A percentile compares a stretch with the other conserved stretches of the same genome.
phyloP scores from a whole-genome alignment of 1,140 invertebrate genomes.

The Aphelinus certus region DNA sequence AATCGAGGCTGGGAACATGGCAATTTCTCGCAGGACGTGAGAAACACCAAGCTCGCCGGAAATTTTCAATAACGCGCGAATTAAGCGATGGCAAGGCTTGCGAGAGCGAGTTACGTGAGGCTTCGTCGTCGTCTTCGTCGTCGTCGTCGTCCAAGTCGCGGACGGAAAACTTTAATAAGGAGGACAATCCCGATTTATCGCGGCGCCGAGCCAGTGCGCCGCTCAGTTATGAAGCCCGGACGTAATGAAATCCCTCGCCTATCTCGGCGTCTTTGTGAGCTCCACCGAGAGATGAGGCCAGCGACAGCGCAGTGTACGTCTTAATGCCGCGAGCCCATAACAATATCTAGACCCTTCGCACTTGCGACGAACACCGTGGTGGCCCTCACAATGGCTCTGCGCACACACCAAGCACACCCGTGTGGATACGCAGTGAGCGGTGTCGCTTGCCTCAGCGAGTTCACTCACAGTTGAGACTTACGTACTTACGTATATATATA shows the following conservation, averaged over 20 bases:
- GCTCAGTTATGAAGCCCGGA: slow-evolving; percentile 54
- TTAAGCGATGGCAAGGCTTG: slow-evolving; percentile 10
- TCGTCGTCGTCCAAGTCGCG: not conserved
- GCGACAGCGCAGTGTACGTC: slow-evolving; percentile 52
- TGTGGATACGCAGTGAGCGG: not conserved
- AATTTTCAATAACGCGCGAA: slow-evolving; percentile 37
- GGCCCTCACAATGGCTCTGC: slow-evolving; percentile 14
- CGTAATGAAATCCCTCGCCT: slow-evolving; percentile 59
- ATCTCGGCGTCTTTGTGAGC: slow-evolving; percentile 40
- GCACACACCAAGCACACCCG: slow-evolving; percentile 41
- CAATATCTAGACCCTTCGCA: slow-evolving; percentile 58
- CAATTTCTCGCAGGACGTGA: not conserved
- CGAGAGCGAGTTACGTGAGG: not conserved
- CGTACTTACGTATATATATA: not conserved
- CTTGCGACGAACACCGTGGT: slow-evolving; percentile 43
- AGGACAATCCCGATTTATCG: slow-evolving; percentile 59
- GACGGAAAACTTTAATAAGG: slow-evolving; percentile 52
- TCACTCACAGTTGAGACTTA: not conserved
- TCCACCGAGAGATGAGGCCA: slow-evolving; percentile 37
- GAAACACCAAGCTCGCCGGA: not conserved
- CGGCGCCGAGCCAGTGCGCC: slow-evolving; percentile 41
- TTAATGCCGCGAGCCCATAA: slow-evolving; percentile 64
- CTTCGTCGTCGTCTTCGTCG: too few relatives aligned
- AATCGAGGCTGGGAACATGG: too few relatives aligned
- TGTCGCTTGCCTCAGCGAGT: not conserved